Conservation (phyloP, 2,797 vertebrate species). For the Ceryle rudis region DNA sequence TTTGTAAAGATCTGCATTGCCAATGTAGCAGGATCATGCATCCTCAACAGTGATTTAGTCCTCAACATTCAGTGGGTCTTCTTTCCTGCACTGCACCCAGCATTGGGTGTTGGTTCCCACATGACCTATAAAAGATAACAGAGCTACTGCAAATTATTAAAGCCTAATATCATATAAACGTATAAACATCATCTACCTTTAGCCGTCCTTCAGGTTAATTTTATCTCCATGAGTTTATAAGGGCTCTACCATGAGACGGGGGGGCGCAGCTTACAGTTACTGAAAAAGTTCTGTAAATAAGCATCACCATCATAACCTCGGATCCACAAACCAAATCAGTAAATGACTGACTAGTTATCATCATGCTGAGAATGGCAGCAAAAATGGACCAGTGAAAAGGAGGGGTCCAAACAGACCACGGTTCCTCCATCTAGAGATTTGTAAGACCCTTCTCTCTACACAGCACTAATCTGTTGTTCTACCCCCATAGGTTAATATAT, state of each 20-base stretch:
- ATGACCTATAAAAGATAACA: not conserved
- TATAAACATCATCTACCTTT: not conserved
- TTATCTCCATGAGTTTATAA: not conserved
- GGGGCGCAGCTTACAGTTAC: not conserved
- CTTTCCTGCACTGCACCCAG: not conserved
- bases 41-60: not conserved
- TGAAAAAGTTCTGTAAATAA: not conserved
- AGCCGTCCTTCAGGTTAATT: not conserved
- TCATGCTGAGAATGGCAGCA: not conserved
- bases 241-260: not conserved
- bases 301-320: not conserved
- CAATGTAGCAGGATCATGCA: not conserved
- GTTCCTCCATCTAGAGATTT: not conserved
- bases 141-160: not conserved
- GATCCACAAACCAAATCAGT: not conserved
- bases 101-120: not conserved
- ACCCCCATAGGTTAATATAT: not conserved
- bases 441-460: fast-evolving
- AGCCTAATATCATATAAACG: not conserved
- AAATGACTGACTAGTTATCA: not conserved
- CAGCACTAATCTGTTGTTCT: not conserved
- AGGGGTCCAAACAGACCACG: not conserved
- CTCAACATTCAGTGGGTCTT: not conserved
- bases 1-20: not conserved
- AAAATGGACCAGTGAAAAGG: not conserved